Evolutionary conservation across 2,888 invertebrate genomes (phyloP).

Genomic region (Lasioglossum marginatum): DNA sequence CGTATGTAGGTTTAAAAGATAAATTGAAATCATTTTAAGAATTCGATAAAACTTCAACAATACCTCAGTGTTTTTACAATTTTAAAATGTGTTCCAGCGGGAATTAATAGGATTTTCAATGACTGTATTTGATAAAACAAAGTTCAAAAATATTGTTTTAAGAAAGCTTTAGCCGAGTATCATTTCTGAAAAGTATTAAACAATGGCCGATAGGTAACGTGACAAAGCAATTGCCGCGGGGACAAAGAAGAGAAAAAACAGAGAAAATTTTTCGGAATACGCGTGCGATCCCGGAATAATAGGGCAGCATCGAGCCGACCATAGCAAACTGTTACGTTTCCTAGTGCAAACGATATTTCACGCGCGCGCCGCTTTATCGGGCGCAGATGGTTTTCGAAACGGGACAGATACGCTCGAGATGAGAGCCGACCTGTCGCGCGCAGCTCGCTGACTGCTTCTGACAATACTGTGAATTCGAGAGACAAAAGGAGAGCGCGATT

Average conservation of each 20-base stretch:
- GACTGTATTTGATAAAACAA: no score
- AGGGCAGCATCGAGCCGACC: background rate
- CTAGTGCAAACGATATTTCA: background rate
- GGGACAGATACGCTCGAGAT: background rate
- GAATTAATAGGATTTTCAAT: no score
- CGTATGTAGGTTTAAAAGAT: no score
- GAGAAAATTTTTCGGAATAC: background rate
- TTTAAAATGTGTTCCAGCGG: no score
- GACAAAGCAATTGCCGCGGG: background rate
- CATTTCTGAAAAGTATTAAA: background rate
- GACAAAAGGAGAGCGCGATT: background rate
- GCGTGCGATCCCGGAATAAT: background rate
- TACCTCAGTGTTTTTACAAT: no score
- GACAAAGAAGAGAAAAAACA: background rate
- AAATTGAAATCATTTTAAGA: no score
- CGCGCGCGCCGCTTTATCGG: constrained; percentile 17
- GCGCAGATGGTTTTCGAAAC: constrained; percentile 20
- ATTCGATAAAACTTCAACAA: no score
- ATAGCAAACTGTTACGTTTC: background rate
- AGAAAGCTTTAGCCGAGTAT: no score
- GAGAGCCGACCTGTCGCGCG: constrained; percentile 19
- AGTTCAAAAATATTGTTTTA: no score
- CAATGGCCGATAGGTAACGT: background rate
- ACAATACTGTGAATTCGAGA: background rate
- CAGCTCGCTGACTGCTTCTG: background rate